phyloP scores from a whole-genome alignment of 2,888 invertebrate species.

The Dysmachus trigonus region DNA sequence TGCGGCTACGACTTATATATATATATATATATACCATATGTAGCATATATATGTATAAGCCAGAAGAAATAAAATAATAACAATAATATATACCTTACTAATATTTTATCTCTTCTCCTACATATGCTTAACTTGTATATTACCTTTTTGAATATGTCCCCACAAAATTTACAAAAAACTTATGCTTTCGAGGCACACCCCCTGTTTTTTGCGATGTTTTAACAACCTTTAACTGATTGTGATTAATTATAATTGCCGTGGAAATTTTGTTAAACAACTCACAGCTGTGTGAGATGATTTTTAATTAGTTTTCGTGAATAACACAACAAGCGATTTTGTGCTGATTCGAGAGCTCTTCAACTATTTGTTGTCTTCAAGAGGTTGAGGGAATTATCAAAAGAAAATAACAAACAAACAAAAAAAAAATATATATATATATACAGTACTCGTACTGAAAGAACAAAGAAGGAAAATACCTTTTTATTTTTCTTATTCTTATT shows the following conservation, averaged over 20 bases:
- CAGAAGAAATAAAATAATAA: not conserved
- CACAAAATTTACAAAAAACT: not conserved
- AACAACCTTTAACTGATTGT: not conserved
- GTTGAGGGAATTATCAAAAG: not conserved
- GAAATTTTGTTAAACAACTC: conserved; percentile 42
- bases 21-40: not conserved
- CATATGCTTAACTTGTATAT: not conserved
- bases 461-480: not conserved
- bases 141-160: not conserved
- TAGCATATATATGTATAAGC: no score
- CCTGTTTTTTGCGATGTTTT: not conserved
- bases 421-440: no score
- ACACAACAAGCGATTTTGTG: not conserved
- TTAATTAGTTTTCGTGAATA: conserved; percentile 33
- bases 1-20: no score
- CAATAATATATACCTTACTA: not conserved
- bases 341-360: not conserved
- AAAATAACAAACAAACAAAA: not conserved
- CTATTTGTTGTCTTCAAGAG: not conserved
- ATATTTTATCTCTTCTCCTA: not conserved
- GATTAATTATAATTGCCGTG: conserved; percentile 42
- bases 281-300: conserved; percentile 30
- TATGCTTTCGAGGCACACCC: not conserved
- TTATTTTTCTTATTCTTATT: not conserved
- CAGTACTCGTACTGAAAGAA: not conserved